Base-by-base conservation (phyloP, 2,888 invertebrate genomes). In the Stenodera caucasica region DNA sequence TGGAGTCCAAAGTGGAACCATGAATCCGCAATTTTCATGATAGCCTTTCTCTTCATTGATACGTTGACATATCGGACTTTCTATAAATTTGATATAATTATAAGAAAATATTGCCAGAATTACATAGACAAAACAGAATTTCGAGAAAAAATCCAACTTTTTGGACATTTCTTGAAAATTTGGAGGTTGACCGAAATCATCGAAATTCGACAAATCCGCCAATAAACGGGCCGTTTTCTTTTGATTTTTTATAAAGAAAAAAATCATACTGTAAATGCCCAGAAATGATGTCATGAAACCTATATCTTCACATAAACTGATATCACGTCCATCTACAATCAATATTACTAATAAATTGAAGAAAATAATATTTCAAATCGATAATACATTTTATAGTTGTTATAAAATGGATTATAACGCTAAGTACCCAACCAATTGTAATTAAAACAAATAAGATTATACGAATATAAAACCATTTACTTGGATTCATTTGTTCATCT, bases 401-500 rank as follows among this genome's bases (percentile, higher is more conserved):
- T 8, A 53, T 30, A n/a, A 56, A 2, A 32, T 56, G 60, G 40
- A 60, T 55, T 1, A 60, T 11, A 2, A 60, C 52, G n/a, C 51
- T 15, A 9, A 56, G 23, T 11, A 26, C 14, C 56, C 55, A 56
- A 11, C 23, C 45, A 12, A 23, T 23, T 7, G 52, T 55, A 2
- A 60, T 30, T 6, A 54, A 15, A 15, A 56, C 2, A 15, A 60
- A 56, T 12, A 7, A 8, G 18, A 40, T 23, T 8, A 60, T 23
- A 30, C 56, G 32, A 11, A 60, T 52, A 23, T 60, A 60, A 26
- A 55, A 60, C 49, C 55, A 52, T 30, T 56, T 56, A 23, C 49
- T 49, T 11, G 60, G 56, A 14, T 60, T 49, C 29, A 60, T 51
- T 52, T 60, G 56, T 18, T 56, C 35, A 11, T 8, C 37, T 23